phyloP scores from a whole-genome alignment of 1,140 invertebrate genomes.

The Brachionus rotundiformis region DNA sequence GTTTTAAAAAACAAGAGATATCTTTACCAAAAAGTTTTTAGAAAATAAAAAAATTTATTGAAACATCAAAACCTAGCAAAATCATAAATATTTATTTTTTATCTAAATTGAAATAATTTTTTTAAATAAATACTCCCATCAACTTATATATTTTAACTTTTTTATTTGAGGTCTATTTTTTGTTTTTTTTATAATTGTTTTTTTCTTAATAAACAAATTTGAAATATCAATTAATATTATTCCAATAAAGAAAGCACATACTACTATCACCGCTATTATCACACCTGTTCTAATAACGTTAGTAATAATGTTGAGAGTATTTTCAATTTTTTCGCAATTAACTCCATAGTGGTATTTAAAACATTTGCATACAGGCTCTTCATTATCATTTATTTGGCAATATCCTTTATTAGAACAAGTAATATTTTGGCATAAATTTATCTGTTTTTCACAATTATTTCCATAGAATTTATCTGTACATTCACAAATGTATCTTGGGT shows the following conservation, averaged over 20 bases:
- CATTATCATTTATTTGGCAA: neutral
- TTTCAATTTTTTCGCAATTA: neutral
- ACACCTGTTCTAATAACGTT: neutral
- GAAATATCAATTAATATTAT: neutral
- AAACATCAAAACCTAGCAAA: no score
- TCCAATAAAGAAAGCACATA: neutral
- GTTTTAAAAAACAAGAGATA: no score
- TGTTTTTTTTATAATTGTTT: no score
- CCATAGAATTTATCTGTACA: neutral
- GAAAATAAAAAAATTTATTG: no score
- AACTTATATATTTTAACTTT: no score
- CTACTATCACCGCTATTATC: neutral
- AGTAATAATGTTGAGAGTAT: neutral
- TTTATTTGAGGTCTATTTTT: no score
- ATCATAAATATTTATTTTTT: no score
- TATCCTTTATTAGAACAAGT: slow-evolving; percentile 21
- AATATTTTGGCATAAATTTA: neutral
- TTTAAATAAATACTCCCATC: no score
- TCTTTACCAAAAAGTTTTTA: no score
- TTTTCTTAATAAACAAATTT: neutral
- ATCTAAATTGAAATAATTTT: no score
- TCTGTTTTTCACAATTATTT: neutral
- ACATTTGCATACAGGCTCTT: slow-evolving; percentile 15
- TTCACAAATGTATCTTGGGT: neutral
- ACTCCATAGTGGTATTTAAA: neutral